phyloP scores from a whole-genome alignment of 2,113 vertebrate genomes.

The Dermatemys mawii region DNA sequence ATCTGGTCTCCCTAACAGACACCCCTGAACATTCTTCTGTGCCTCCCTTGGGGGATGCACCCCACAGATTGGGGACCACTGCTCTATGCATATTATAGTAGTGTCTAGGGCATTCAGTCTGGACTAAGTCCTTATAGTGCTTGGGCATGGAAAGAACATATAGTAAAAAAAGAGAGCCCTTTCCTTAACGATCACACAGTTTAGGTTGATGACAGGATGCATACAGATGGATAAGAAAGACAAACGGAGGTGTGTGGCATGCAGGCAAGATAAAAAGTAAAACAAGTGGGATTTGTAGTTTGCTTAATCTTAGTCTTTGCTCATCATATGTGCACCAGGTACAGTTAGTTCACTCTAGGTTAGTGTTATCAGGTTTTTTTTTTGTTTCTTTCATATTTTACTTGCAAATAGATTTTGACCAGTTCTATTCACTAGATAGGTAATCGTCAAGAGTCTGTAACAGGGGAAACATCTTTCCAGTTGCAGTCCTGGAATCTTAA shows the following conservation, averaged over 20 bases:
- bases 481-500: background rate
- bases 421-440: background rate
- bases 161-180: background rate
- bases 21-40: no score
- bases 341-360: background rate
- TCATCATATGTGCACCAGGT: background rate
- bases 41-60: no score
- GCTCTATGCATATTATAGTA: background rate
- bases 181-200: rapidly evolving
- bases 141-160: background rate
- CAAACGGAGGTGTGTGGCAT: background rate
- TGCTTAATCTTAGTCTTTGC: background rate
- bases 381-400: background rate
- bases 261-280: background rate
- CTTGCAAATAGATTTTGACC: conserved; percentile 3
- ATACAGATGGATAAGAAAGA: background rate
- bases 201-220: background rate
- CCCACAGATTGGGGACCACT: no score
- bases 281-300: background rate
- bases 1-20: no score
- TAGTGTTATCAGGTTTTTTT: background rate
- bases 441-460: background rate
- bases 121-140: background rate
- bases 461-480: background rate
- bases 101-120: background rate